Conservation (phyloP, 1,140 invertebrate species). For the Drosophila neocordata region DNA sequence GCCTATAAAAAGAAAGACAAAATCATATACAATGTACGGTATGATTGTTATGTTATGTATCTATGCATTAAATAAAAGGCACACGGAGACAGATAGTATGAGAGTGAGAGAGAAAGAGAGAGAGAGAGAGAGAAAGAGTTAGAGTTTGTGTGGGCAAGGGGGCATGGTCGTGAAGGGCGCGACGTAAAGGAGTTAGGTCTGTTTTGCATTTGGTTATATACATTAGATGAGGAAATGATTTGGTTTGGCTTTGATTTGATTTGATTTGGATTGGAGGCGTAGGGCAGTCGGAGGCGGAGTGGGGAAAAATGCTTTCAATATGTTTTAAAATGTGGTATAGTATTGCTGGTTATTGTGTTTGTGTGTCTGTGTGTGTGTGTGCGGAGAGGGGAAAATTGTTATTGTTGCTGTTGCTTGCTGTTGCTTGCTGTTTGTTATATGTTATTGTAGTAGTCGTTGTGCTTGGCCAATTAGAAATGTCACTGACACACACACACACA, state of each 20-base stretch:
- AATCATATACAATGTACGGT: constrained; percentile 33
- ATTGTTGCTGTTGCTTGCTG: not conserved
- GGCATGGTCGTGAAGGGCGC: not conserved
- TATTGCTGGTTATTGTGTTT: constrained; percentile 25
- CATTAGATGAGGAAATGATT: constrained; percentile 9
- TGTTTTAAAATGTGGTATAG: constrained; percentile 18
- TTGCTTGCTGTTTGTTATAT: constrained; percentile 10
- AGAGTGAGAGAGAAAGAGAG: not conserved
- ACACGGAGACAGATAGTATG: not conserved
- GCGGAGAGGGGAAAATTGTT: not conserved
- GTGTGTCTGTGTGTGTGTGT: not conserved
- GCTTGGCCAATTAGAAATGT: constrained; percentile 6
- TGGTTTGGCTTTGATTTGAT: constrained; percentile 12
- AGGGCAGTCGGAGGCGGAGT: not conserved
- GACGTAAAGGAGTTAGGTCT: constrained; percentile 22
- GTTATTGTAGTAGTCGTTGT: constrained; percentile 11
- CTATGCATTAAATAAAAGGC: constrained; percentile 50
- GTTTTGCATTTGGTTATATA: constrained; percentile 19
- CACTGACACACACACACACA: not conserved
- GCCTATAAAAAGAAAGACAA: constrained; percentile 62
- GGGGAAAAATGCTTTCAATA: too few relatives aligned
- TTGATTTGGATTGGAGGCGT: constrained; percentile 4
- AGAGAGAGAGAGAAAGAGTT: not conserved
- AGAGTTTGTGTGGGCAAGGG: not conserved
- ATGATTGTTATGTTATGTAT: not conserved